phyloP scores from a whole-genome alignment of 2,113 vertebrate genomes.

The Junco hyemalis region DNA sequence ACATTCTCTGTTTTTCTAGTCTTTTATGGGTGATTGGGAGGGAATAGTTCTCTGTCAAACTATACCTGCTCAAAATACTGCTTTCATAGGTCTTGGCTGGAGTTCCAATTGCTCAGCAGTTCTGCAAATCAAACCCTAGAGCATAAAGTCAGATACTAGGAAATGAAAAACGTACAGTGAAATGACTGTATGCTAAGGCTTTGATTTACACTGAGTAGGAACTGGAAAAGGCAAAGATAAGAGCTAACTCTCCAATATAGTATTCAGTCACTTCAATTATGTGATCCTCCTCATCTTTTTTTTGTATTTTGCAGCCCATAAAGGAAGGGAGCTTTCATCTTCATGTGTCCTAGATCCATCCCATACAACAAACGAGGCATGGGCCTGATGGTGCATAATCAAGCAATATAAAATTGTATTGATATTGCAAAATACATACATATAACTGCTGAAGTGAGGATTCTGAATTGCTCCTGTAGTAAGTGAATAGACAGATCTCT shows the following conservation, averaged over 20 bases:
- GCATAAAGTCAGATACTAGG: not conserved
- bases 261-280: not conserved
- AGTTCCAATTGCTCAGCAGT: conserved; percentile 7
- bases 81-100: not conserved
- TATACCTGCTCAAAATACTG: not conserved
- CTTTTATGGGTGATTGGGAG: not conserved
- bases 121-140: conserved; percentile 25
- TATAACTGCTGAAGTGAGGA: not conserved
- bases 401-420: not conserved
- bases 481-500: not conserved
- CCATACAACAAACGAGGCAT: not conserved
- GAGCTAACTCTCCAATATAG: not conserved
- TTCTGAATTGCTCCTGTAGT: not conserved
- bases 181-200: not conserved
- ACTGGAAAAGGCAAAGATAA: not conserved
- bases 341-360: not conserved
- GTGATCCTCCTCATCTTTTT: not conserved
- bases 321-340: not conserved
- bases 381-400: not conserved
- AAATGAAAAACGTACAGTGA: not conserved
- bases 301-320: not conserved
- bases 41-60: not conserved
- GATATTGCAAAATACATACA: not conserved
- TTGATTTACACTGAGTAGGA: conserved; percentile 26
- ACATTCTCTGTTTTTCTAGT: not conserved